Base-by-base conservation (phyloP, 1,140 invertebrate species). In the Heterodera carotae region DNA sequence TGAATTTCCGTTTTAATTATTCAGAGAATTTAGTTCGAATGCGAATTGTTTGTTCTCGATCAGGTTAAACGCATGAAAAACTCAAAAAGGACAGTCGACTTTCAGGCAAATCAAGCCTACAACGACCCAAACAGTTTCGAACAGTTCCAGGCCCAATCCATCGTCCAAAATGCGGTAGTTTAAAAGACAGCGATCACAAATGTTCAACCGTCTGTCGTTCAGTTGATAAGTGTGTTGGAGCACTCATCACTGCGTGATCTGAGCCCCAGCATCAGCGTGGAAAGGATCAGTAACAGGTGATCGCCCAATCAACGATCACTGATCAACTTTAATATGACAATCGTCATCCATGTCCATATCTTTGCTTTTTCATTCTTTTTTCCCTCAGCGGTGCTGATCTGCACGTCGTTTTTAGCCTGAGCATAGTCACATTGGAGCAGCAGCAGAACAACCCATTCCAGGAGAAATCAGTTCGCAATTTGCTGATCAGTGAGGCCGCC, bases 91-190 rank as follows among this genome's bases (percentile, higher is more conserved):
- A 53, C 10, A 18, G 48, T 15, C 8, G 18, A 53, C 2, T 27
- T 66, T 29, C 25, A 66, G 62, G 71, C 71, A 29, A 74, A 74
- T 34, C 59, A 62, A 33, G 71, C 71, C 4, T 74, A 74, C 62
- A 33, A 64, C n/a, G 56, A 74, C 62, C 27, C 59, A 18, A 59
- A 74, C 36, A 74, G 71, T 74, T 62, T 74, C 56, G 71, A 74
- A 33, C 62, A 74, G 59, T 74, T 59, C 39, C 71, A 74, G n/a
- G 71, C 71, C 8, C 59, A 74, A 66, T 62, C 71, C 34, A 74
- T 74, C 22, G 56, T 74, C 29, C 36, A 25, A 15, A 74, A 74
- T 74, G 71, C 71, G 43, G 71, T 74, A 60, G 33, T 31, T 36
- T 27, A 34, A 60, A 22, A n/a, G n/a, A n/a, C n/a, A n/a, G n/a